phyloP scores from a whole-genome alignment of 2,797 vertebrate genomes.

The Carcharodon carcharias region DNA sequence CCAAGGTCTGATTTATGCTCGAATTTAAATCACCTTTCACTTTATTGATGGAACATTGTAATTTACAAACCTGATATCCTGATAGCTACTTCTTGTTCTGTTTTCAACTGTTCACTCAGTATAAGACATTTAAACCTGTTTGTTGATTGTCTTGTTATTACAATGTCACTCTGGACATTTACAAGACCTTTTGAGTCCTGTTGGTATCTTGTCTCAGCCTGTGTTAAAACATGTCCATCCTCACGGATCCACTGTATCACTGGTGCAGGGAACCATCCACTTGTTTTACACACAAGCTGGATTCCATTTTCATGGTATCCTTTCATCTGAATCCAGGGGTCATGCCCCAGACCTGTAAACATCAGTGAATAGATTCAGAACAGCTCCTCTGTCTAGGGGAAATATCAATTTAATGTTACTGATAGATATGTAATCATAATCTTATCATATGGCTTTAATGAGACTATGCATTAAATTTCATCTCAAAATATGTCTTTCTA shows the following conservation, averaged over 20 bases:
- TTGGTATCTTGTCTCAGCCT: neutral
- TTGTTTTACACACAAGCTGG: neutral
- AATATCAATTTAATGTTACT: neutral
- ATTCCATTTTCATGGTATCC: neutral
- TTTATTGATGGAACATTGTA: neutral
- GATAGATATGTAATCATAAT: no score
- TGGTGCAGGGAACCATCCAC: neutral
- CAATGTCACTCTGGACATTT: neutral
- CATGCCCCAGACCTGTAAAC: neutral
- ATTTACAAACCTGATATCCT: slow-evolving; percentile 22
- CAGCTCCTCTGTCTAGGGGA: neutral
- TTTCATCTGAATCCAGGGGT: neutral
- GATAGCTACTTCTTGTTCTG: neutral
- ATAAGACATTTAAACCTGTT: neutral
- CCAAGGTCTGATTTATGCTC: neutral
- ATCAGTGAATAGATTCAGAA: neutral
- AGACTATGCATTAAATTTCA: neutral
- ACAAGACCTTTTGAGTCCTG: neutral
- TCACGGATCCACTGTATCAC: neutral
- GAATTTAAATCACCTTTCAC: neutral
- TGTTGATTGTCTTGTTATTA: neutral
- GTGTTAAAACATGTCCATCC: neutral
- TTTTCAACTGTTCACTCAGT: neutral
- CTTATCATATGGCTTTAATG: neutral
- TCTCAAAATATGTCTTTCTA: neutral